Evolutionary conservation across 2,888 invertebrate species (phyloP), one percentile per base, ranked within the genome.

Genomic region (Ceriagrion tenellum): DNA sequence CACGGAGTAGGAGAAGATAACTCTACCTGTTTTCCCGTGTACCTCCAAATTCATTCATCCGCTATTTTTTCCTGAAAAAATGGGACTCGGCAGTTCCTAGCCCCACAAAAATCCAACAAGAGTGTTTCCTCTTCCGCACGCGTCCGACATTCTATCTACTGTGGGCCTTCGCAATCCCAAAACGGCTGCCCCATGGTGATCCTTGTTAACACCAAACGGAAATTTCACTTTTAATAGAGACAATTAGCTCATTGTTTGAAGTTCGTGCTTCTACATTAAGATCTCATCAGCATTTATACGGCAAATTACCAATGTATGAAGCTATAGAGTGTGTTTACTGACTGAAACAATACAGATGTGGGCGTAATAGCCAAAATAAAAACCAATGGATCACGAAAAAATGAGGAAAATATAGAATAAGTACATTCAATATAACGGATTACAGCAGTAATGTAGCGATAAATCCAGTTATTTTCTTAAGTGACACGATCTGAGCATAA

Each of bases 21-120:
- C 47, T 74, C 93, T 69, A 93, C 93, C 93, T 47, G 63, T 93
- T 93, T 93, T n/a, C n/a, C n/a, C n/a, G n/a, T n/a, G n/a, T n/a
- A n/a, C 93, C 55, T 74, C 93, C 93, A 69, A 69, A 93, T 93
- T 93, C 93, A 63, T 69, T 93, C 69, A 69, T 47, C 93, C 74
- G 47, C 30, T 26, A 55, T 93, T 93, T 93, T 63, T 40, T n/a
- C 69, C 74, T 47, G 40, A 74, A 91, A 16, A 93, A 63, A 63
- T 35, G 59, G 47, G 20, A n/a, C 63, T 47, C 40, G n/a, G 20
- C 18, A 93, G 69, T 93, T 93, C 69, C 93, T 93, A 93, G 40
- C 55, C n/a, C 93, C 93, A n/a, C 93, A 93, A 93, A 90, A 93
- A 74, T n/a, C n/a, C 47, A 91, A 69, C 63, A 23, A 91, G 63